phyloP scores from a whole-genome alignment of 2,888 invertebrate genomes.

The Hemithea aestivaria region DNA sequence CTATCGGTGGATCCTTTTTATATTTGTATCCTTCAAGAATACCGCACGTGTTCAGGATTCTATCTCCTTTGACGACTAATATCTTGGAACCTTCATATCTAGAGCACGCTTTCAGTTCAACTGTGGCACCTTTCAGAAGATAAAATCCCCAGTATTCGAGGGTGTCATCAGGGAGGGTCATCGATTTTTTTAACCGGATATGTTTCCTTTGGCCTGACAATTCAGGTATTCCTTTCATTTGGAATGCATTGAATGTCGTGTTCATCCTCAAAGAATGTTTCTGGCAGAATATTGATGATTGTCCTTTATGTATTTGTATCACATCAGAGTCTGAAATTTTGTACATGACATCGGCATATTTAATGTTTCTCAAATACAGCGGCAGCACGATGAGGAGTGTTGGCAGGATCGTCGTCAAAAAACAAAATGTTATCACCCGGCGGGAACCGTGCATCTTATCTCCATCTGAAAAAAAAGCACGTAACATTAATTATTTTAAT shows the following conservation, averaged over 20 bases:
- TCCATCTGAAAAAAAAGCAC: slow-evolving; percentile 74
- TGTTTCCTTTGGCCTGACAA: slow-evolving; percentile 85
- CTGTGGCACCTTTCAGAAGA: slow-evolving; percentile 86
- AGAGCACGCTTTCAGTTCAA: slow-evolving; percentile 88
- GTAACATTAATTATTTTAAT: neutral
- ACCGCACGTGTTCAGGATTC: slow-evolving; percentile 87
- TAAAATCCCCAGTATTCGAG: slow-evolving; percentile 94
- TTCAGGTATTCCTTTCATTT: slow-evolving; percentile 84
- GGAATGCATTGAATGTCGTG: slow-evolving; percentile 84
- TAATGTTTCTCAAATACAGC: slow-evolving; percentile 86
- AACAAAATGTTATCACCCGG: slow-evolving; percentile 87
- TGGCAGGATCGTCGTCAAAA: slow-evolving; percentile 87
- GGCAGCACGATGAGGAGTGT: slow-evolving; percentile 87
- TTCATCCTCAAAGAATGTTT: slow-evolving; percentile 89
- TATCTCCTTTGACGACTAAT: slow-evolving; percentile 89
- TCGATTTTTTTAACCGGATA: slow-evolving; percentile 88
- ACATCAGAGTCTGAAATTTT: slow-evolving; percentile 91
- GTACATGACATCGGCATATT: slow-evolving; percentile 88
- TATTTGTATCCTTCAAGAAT: slow-evolving; percentile 84
- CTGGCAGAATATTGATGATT: slow-evolving; percentile 90
- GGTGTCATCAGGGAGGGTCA: slow-evolving; percentile 90
- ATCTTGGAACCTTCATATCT: slow-evolving; percentile 88
- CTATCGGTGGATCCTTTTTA: slow-evolving; percentile 80
- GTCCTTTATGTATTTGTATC: slow-evolving; percentile 88
- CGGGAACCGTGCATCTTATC: slow-evolving; percentile 89